These are phyloP conservation scores for Orius insidiosus DNA, from an alignment of 1,140 invertebrate genomes.

Conservation along the genomic window DNA sequence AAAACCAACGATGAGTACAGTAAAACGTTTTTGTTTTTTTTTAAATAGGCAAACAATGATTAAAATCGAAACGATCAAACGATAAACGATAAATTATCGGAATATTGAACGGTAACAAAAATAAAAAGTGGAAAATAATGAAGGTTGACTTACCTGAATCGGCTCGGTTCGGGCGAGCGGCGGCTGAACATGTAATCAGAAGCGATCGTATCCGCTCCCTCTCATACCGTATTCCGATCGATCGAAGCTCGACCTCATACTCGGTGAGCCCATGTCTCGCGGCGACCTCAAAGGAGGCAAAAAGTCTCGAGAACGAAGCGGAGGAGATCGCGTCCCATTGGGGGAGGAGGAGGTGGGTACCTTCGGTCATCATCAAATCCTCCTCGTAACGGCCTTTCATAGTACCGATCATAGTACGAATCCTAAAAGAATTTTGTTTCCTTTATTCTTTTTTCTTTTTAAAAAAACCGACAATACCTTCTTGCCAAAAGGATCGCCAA, in stretches of 20 bases:
- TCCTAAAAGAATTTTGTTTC: conserved; percentile 33
- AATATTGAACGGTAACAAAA: not conserved
- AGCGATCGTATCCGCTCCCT: conserved; percentile 31
- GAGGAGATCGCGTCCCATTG: conserved; percentile 20
- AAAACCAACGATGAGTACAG: conserved; percentile 11
- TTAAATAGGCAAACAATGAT: too few species aligned
- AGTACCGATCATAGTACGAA: conserved; percentile 61
- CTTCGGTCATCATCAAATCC: conserved; percentile 57
- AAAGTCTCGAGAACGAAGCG: conserved; percentile 31
- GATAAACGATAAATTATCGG: conserved; percentile 1
- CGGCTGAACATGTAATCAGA: conserved; percentile 67
- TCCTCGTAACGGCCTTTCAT: conserved; percentile 40
- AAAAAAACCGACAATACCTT: not conserved
- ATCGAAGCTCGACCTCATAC: too few species aligned
- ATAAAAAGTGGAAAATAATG: not conserved
- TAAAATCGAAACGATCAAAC: not conserved
- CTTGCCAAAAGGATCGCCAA: conserved; percentile 25
- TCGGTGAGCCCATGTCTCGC: too few species aligned
- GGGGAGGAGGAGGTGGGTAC: conserved; percentile 43
- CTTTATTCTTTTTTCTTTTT: too few species aligned
- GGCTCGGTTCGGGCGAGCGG: conserved; percentile 36
- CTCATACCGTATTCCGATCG: too few species aligned
- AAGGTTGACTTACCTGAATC: conserved; percentile 13
- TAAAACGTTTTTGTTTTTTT: too few species aligned
- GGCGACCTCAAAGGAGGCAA: conserved; percentile 23